phyloP scores from a whole-genome alignment of 2,113 vertebrate species.

The Cyprinodon brontotheroides region DNA sequence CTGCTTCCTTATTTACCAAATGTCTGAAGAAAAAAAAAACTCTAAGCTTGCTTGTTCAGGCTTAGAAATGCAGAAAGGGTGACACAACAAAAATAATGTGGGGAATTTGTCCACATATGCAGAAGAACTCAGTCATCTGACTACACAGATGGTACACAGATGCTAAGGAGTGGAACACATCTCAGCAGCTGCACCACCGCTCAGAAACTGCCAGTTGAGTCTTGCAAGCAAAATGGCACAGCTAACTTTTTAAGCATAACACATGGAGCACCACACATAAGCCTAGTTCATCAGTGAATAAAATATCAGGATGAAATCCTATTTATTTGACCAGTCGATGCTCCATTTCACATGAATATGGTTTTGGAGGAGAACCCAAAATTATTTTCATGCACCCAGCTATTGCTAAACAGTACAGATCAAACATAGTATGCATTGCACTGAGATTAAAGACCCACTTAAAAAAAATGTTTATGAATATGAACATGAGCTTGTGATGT shows the following conservation, averaged over 20 bases:
- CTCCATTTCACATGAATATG: background rate
- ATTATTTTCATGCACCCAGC: background rate
- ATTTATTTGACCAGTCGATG: background rate
- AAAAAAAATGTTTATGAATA: background rate
- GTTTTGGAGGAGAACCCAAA: background rate
- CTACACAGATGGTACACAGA: background rate
- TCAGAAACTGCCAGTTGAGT: background rate
- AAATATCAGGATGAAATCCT: background rate
- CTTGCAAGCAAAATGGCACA: background rate
- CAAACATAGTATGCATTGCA: background rate
- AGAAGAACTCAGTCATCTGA: background rate
- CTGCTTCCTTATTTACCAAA: background rate
- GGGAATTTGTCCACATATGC: background rate
- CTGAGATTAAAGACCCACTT: background rate
- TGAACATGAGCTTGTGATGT: background rate
- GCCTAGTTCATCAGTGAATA: background rate
- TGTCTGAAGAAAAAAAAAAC: background rate
- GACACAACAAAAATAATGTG: background rate
- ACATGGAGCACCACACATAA: background rate
- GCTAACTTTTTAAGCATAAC: background rate
- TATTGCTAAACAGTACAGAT: background rate
- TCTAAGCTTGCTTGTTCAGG: background rate
- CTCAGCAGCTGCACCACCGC: background rate
- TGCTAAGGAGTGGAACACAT: constrained; percentile 21
- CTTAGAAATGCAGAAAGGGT: background rate